Evolutionary conservation across 2,113 vertebrate species (phyloP), one percentile per base, ranked within the genome.

Genomic region (Cnemophilus loriae): DNA sequence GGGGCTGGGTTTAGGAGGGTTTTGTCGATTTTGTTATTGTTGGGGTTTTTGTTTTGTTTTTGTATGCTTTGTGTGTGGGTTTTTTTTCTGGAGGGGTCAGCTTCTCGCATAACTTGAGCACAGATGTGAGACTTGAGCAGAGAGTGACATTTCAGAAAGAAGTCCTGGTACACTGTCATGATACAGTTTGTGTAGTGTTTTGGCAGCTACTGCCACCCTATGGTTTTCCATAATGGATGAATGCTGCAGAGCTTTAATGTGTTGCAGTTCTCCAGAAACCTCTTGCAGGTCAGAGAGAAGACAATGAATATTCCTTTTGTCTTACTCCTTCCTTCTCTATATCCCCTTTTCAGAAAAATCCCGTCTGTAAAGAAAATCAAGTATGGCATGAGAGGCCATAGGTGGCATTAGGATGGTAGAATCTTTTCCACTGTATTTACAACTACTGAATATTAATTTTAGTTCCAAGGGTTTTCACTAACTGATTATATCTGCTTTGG

Each of bases 191-290:
- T 37, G 49, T 77, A 28, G 90, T 55, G 56, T 50, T 92, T 93
- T 93, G 90, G 93, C 82, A 95, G 79, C 75, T 97, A 76, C 79
- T 93, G 87, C 93, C 90, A 96, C 79, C 82, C 85, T 52, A 87
- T 70, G 90, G 90, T 60, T 90, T 93, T 87, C 90, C 68, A 89
- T 50, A 70, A 70, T 55, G 85, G 85, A 88, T 80, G 47, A 91
- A 80, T 39, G 35, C 79, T 93, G 79, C 83, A 92, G 64, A 71
- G 47, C 24, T 92, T 46, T 67, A 68, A 55, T 37, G 41, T 1
- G 0, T 83, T 81, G 10, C 27, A 47, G 53, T 94, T 92, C 91
- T 89, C 73, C 56, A 82, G 65, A 87, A 87, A 75, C 16, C 39
- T 81, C 69, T 75, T 11, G 4, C 16, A 89, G 69, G 64, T 71